These are phyloP conservation scores for Micromesistius poutassou DNA, from an alignment of 2,797 vertebrate species.

Conservation along the genomic window DNA sequence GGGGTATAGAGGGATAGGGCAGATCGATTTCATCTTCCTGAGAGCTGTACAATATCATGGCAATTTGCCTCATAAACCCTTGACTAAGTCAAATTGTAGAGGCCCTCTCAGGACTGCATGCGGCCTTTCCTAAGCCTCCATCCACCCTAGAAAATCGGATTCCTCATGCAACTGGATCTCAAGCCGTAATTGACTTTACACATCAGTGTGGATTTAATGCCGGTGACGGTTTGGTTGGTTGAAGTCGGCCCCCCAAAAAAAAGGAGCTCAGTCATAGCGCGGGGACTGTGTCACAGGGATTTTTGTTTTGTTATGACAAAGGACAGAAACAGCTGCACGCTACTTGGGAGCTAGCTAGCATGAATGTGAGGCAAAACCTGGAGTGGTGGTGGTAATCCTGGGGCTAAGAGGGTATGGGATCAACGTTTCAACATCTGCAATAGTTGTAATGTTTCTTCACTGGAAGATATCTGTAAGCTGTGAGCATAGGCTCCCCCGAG, in stretches of 20 bases:
- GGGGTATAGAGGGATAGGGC: conserved; percentile 20
- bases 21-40: conserved; percentile 28
- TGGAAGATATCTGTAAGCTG: conserved; percentile 75
- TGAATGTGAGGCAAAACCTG: conserved; percentile 65
- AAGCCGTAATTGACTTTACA: conserved; percentile 72
- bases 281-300: conserved; percentile 20
- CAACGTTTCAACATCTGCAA: conserved; percentile 84
- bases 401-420: conserved; percentile 71
- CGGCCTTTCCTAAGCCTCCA: conserved; percentile 55
- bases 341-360: conserved; percentile 36
- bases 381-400: conserved; percentile 66
- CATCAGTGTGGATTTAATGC: conserved; percentile 63
- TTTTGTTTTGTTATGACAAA: conserved; percentile 33
- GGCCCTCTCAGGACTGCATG: conserved; percentile 51
- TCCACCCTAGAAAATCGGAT: conserved; percentile 69
- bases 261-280: conserved; percentile 15
- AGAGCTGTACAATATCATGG: conserved; percentile 36
- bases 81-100: conserved; percentile 40
- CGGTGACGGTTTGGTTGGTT: conserved; percentile 52
- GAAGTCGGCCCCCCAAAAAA: conserved; percentile 50
- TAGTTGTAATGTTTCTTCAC: conserved; percentile 76
- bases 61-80: conserved; percentile 58
- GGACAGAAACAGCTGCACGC: conserved; percentile 74
- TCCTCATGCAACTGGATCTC: conserved; percentile 70
- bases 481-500: conserved; percentile 65